Base-by-base conservation (phyloP, 1,140 invertebrate genomes). In the Calliopsis andreniformis region DNA sequence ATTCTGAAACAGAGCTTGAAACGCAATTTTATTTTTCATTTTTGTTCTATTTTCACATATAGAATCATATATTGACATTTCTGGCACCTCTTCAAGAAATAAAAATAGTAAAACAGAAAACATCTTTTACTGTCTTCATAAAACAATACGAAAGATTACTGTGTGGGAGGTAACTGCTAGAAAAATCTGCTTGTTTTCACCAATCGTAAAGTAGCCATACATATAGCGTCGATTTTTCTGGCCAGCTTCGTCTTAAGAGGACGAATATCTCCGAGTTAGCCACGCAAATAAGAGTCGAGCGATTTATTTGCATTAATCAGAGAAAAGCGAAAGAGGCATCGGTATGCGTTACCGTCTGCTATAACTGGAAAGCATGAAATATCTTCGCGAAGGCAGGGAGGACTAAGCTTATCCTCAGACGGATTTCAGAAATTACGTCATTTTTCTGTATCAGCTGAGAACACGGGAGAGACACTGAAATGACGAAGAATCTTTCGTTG, bases 291-390 rank as follows among this genome's bases (percentile, higher is more conserved):
- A n/a, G 4, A 42, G 18, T 28, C 8, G 6, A 35, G 32, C 53
- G 25, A 70, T 62, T 49, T 32, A 39, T 62, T 16, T 39, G 56
- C 20, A 63, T 63, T 71, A 39, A 61, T 51, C 20, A 47, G 3
- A 39, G 14, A 8, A 25, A 35, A 10, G 30, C 4, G 23, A 43
- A 45, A 8, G 23, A 32, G 30, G 14, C 23, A 49, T 47, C 43
- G 68, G 35, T 49, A 61, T 14, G 23, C 45, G 55, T 25, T 25
- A 28, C 20, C 20, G 10, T 14, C 18, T n/a, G 10, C 8, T 2
- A 39, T 39, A 4, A 5, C 39, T 12, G 18, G 3, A 42, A 42
- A 39, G 18, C 23, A 23, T 63, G 45, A 63, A 30, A 63, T 63
- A 63, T 63, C 28, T 72, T 49, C 25, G 6, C 2, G 8, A 42